These are phyloP conservation scores for Lucilia sericata DNA, from an alignment of 1,140 invertebrate genomes.

Conservation along the genomic window DNA sequence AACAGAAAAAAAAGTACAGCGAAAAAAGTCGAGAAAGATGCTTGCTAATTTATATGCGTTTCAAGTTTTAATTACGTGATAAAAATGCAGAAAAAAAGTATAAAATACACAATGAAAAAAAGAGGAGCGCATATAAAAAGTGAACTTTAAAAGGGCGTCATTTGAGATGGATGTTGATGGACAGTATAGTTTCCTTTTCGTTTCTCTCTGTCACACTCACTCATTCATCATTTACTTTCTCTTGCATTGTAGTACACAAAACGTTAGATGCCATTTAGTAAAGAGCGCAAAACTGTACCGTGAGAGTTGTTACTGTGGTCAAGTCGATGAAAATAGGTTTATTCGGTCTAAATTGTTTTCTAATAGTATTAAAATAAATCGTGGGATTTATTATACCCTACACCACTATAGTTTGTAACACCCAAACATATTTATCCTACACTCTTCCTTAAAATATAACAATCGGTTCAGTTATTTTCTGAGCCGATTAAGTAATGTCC, in stretches of 20 bases:
- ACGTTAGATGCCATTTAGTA: background rate
- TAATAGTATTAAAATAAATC: no score
- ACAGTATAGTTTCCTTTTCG: background rate
- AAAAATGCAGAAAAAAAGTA: constrained; percentile 41
- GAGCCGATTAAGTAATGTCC: no score
- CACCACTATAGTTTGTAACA: no score
- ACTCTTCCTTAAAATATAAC: no score
- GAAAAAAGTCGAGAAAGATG: constrained; percentile 18
- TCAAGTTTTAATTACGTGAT: constrained; percentile 44
- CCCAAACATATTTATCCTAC: no score
- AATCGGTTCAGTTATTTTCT: no score
- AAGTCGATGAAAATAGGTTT: no score
- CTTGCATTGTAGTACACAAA: background rate
- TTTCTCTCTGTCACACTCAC: background rate
- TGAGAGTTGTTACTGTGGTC: no score
- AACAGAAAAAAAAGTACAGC: background rate
- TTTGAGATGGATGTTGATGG: constrained; percentile 37
- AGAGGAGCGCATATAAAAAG: background rate
- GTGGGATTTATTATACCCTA: no score
- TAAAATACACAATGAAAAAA: background rate
- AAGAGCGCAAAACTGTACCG: no score
- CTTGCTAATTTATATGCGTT: constrained; percentile 43
- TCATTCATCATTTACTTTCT: no score
- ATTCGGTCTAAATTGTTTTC: no score
- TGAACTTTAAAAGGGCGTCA: constrained; percentile 34